Percentiles rank a stretch among this genome's conserved stretches.
Conservation (phyloP, 2,113 vertebrate species). For the Promerops cafer region DNA sequence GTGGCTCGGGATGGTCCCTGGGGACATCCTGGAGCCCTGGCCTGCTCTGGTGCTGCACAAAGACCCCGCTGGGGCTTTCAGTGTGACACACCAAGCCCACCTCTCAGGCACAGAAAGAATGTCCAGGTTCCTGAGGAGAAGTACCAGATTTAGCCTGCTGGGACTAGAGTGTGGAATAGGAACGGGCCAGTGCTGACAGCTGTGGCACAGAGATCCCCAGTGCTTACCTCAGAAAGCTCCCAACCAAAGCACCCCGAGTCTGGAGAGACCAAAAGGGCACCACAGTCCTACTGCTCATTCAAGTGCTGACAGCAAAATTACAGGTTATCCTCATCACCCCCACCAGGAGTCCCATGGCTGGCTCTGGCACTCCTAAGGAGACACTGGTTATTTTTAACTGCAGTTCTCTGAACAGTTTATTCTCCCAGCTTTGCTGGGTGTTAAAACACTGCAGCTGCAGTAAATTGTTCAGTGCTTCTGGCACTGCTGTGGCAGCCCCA, state of each 20-base stretch:
- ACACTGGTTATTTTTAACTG: not conserved
- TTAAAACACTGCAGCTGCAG: not conserved
- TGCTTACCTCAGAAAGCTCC: not conserved
- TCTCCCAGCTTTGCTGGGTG: not conserved
- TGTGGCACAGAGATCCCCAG: not conserved
- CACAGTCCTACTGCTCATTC: not conserved
- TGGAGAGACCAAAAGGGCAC: not conserved
- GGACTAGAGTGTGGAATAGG: not conserved
- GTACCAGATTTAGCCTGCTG: not conserved
- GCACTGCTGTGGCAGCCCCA: not conserved
- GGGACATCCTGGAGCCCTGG: not conserved
- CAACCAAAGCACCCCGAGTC: not conserved
- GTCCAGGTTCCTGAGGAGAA: not conserved
- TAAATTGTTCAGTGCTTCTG: rapidly evolving
- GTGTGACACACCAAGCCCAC: not conserved
- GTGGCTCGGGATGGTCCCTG: not conserved
- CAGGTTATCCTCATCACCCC: not conserved
- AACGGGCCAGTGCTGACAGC: not conserved
- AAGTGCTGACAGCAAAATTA: not conserved
- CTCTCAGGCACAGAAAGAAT: not conserved
- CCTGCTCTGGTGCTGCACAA: not conserved
- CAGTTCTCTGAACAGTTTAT: not conserved
- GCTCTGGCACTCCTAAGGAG: not conserved
- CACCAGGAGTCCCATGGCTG: not conserved
- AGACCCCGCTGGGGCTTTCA: not conserved